Conservation (phyloP, 1,140 invertebrate species). For the Episyrphus balteatus region DNA sequence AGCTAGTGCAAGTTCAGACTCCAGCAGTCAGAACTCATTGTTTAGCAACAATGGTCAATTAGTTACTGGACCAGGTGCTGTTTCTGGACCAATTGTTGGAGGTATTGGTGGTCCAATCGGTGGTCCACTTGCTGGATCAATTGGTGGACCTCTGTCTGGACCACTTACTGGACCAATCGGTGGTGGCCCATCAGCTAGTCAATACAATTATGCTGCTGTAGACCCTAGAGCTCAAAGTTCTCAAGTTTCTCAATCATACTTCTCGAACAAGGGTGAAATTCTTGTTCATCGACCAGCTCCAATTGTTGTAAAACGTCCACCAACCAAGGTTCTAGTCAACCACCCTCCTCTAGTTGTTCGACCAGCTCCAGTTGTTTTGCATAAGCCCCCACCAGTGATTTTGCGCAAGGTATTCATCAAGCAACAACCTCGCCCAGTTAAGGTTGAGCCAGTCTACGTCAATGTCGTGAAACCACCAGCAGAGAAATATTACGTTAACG, state of each 20-base stretch:
- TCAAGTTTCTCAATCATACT: conserved; percentile 9
- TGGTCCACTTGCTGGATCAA: too few relatives aligned
- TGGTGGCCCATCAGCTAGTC: too few relatives aligned
- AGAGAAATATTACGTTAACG: conserved; percentile 34
- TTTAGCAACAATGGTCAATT: too few relatives aligned
- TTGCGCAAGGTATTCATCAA: conserved; percentile 33
- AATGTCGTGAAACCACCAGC: conserved; percentile 35
- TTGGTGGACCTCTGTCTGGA: too few relatives aligned
- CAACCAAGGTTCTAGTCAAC: conserved; percentile 33
- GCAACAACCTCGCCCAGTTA: conserved; percentile 33
- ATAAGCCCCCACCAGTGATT: conserved; percentile 35
- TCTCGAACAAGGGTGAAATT: conserved; percentile 34
- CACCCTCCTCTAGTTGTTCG: conserved; percentile 34
- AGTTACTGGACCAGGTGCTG: too few relatives aligned
- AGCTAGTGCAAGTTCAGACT: too few relatives aligned
- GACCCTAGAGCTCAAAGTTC: too few relatives aligned
- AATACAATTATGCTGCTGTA: too few relatives aligned
- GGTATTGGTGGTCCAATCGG: too few relatives aligned
- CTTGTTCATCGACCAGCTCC: conserved; percentile 33
- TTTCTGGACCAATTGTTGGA: too few relatives aligned
- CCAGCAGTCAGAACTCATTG: too few relatives aligned
- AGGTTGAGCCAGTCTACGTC: conserved; percentile 34
- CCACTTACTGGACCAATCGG: too few relatives aligned
- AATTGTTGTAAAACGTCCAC: conserved; percentile 33
- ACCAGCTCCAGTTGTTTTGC: conserved; percentile 32